Percentiles rank a stretch among this genome's conserved stretches.
Evolutionary conservation across 1,140 invertebrate genomes (phyloP).

Genomic region (Drosophila aff.): DNA sequence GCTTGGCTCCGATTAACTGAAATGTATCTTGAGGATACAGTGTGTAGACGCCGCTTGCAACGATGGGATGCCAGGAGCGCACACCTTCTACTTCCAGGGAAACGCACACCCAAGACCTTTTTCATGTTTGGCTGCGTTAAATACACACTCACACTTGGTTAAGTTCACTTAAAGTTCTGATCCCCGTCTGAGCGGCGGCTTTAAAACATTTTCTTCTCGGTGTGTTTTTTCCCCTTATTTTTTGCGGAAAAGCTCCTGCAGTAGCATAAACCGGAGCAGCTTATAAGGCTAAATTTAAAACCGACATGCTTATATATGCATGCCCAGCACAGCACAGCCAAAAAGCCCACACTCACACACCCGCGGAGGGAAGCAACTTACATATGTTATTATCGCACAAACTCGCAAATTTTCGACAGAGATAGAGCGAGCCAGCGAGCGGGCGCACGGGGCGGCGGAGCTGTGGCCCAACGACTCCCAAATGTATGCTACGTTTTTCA

Average conservation of each 20-base stretch:
- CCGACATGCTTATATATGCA: slow-evolving; percentile 51
- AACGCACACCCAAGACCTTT: slow-evolving; percentile 23
- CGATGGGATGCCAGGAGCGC: neutral
- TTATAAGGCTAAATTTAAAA: slow-evolving; percentile 77
- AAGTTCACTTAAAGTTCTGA: slow-evolving; percentile 79
- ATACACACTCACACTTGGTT: slow-evolving; percentile 59
- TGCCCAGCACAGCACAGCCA: slow-evolving; percentile 3
- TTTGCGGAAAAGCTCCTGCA: slow-evolving; percentile 25
- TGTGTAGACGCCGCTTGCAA: slow-evolving; percentile 2
- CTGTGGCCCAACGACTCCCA: slow-evolving; percentile 66
- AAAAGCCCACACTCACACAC: slow-evolving; percentile 10
- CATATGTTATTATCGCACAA: slow-evolving; percentile 82
- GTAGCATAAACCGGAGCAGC: slow-evolving; percentile 41
- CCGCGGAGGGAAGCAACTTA: slow-evolving; percentile 63
- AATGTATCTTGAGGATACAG: slow-evolving; percentile 66
- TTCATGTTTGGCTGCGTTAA: slow-evolving; percentile 60
- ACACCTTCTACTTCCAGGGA: slow-evolving; percentile 11
- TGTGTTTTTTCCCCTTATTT: neutral
- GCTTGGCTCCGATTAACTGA: slow-evolving; percentile 71
- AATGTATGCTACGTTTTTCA: slow-evolving; percentile 79
- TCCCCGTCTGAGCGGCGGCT: slow-evolving; percentile 58
- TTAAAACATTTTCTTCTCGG: slow-evolving; percentile 50
- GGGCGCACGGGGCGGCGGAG: neutral
- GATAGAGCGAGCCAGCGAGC: slow-evolving; percentile 22
- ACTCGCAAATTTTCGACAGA: slow-evolving; percentile 78